Conservation (phyloP, 2,113 vertebrate species). For the Tetrax tetrax region DNA sequence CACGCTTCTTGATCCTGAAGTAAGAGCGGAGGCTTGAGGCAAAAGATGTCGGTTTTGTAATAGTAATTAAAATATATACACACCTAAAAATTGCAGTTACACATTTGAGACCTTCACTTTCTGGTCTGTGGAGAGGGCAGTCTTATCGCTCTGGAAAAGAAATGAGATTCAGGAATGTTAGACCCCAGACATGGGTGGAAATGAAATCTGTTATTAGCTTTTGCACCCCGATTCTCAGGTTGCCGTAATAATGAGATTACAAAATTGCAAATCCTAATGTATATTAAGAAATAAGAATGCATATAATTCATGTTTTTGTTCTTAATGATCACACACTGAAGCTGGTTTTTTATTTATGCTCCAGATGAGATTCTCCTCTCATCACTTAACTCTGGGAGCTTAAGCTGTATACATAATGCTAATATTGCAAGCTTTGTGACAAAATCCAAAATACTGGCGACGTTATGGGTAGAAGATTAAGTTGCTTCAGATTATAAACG, state of each 20-base stretch:
- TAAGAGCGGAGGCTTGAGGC: not conserved
- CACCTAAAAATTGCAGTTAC: not conserved
- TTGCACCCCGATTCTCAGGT: not conserved
- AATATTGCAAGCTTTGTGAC: not conserved
- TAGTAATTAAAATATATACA: not conserved
- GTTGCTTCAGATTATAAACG: not conserved
- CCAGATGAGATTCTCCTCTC: not conserved
- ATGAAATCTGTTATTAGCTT: not conserved
- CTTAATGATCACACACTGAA: not conserved
- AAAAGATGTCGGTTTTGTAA: not conserved
- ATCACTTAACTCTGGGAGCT: not conserved
- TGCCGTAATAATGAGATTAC: not conserved
- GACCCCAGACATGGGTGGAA: not conserved
- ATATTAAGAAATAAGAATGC: not conserved
- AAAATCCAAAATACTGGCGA: not conserved
- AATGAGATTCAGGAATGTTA: not conserved
- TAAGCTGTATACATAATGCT: not conserved
- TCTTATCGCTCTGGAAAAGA: not conserved
- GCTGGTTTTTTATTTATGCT: not conserved
- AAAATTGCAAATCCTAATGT: not conserved
- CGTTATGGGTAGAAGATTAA: conserved; percentile 2
- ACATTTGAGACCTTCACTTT: not conserved
- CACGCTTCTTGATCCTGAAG: not conserved
- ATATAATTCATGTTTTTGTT: not conserved
- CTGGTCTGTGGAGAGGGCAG: not conserved